These are phyloP conservation scores for Synanthedon myopaeformis DNA, from an alignment of 2,888 invertebrate species.

Conservation along the genomic window DNA sequence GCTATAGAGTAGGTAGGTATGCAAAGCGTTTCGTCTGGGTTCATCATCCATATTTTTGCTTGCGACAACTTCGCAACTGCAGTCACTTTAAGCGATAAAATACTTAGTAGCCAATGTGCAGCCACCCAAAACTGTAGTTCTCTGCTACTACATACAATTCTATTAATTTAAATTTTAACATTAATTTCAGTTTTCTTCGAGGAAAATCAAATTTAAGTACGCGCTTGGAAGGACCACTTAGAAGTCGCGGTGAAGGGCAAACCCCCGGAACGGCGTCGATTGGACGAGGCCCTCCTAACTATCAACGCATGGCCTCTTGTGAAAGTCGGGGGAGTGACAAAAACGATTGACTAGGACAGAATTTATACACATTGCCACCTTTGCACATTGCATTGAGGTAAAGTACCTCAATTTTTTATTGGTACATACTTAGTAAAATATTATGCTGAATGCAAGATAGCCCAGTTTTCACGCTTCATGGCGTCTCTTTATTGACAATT, in stretches of 20 bases:
- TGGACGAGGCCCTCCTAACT: conserved; percentile 77
- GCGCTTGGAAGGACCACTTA: conserved; percentile 57
- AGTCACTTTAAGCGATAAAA: no score
- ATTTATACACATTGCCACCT: conserved; percentile 69
- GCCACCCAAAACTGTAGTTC: background rate
- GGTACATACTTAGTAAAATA: no score
- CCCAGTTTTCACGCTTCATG: no score
- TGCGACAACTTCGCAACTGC: no score
- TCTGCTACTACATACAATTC: background rate
- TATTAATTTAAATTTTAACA: background rate
- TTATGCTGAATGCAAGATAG: no score
- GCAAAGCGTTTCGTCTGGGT: no score
- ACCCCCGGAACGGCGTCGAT: conserved; percentile 79
- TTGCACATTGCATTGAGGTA: conserved; percentile 30
- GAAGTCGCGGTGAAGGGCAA: conserved; percentile 70
- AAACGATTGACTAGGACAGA: conserved; percentile 88
- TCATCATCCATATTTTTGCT: no score
- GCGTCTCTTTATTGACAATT: no score
- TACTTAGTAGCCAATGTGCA: no score
- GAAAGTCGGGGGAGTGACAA: conserved; percentile 83
- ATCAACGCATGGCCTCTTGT: conserved; percentile 89
- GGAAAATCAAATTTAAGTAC: conserved; percentile 78
- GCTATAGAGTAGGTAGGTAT: no score
- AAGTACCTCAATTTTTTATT: background rate
- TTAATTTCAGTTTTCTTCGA: conserved; percentile 84